Evolutionary conservation across 2,888 invertebrate genomes (phyloP).

Genomic region (Belgica antarctica): DNA sequence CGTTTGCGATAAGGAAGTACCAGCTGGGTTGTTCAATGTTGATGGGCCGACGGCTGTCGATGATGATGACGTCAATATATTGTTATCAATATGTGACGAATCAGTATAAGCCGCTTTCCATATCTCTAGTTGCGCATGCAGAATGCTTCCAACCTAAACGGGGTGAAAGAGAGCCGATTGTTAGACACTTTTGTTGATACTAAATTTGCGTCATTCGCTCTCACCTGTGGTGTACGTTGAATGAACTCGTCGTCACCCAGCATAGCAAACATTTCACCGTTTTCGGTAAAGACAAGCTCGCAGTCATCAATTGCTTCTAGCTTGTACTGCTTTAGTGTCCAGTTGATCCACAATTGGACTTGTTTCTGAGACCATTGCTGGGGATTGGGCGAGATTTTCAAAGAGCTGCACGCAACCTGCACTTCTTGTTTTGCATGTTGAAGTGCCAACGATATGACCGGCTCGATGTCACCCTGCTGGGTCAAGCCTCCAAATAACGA

Average conservation of each 20-base stretch:
- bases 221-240: constrained; percentile 77
- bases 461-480: constrained; percentile 75
- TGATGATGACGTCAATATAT: constrained; percentile 51
- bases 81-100: constrained; percentile 52
- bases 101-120: constrained; percentile 80
- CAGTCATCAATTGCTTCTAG: constrained; percentile 71
- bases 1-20: constrained; percentile 53
- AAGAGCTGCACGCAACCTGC: constrained; percentile 76
- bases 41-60: constrained; percentile 49
- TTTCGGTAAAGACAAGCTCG: constrained; percentile 75
- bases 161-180: constrained; percentile 19
- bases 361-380: constrained; percentile 80
- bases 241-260: constrained; percentile 84
- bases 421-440: constrained; percentile 84
- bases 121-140: constrained; percentile 85
- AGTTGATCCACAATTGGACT: constrained; percentile 85
- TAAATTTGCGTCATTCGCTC: constrained; percentile 46
- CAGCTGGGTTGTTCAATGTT: constrained; percentile 47
- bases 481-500: constrained; percentile 59
- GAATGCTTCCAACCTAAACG: constrained; percentile 74
- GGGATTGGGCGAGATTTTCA: constrained; percentile 92
- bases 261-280: constrained; percentile 71
- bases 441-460: constrained; percentile 78
- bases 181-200: constrained; percentile 24
- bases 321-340: constrained; percentile 79